These are phyloP conservation scores for Orthosia incerta DNA, from an alignment of 2,888 invertebrate genomes.

Conservation along the genomic window DNA sequence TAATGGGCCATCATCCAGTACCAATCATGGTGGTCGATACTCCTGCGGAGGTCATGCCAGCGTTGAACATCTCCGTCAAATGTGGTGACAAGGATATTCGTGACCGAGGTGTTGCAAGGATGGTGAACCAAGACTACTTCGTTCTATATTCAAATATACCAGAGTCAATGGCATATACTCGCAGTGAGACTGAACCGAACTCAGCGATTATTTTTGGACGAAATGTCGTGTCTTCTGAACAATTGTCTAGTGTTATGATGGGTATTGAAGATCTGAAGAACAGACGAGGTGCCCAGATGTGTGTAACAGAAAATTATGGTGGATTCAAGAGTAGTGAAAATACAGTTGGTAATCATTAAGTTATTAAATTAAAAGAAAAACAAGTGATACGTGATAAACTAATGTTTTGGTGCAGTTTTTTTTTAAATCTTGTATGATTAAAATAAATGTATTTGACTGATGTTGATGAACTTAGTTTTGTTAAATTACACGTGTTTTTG, in stretches of 20 bases:
- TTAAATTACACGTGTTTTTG: not conserved
- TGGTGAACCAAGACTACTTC: constrained; percentile 35
- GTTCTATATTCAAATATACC: constrained; percentile 7
- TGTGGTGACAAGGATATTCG: constrained; percentile 16
- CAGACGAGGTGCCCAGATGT: constrained; percentile 28
- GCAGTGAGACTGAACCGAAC: constrained; percentile 24
- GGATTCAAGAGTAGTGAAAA: not conserved
- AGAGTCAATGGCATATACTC: not conserved
- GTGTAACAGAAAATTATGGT: constrained; percentile 5
- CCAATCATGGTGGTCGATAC: constrained; percentile 14
- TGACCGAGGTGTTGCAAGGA: not conserved
- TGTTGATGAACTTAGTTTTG: not conserved
- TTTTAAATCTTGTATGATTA: not conserved
- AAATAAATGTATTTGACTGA: not conserved
- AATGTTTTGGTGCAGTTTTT: not conserved
- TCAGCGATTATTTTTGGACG: constrained; percentile 12
- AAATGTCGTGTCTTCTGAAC: constrained; percentile 5
- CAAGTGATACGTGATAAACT: no score
- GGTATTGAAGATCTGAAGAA: constrained; percentile 31
- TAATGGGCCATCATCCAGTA: accelerated
- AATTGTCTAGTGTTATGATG: not conserved
- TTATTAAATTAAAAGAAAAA: not conserved
- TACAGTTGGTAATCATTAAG: not conserved
- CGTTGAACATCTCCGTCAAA: constrained; percentile 15
- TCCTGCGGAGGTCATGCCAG: constrained; percentile 18